Percentiles rank a stretch among this genome's conserved stretches.
phyloP scores from a whole-genome alignment of 2,888 invertebrate genomes.

The Malacosoma neustria region DNA sequence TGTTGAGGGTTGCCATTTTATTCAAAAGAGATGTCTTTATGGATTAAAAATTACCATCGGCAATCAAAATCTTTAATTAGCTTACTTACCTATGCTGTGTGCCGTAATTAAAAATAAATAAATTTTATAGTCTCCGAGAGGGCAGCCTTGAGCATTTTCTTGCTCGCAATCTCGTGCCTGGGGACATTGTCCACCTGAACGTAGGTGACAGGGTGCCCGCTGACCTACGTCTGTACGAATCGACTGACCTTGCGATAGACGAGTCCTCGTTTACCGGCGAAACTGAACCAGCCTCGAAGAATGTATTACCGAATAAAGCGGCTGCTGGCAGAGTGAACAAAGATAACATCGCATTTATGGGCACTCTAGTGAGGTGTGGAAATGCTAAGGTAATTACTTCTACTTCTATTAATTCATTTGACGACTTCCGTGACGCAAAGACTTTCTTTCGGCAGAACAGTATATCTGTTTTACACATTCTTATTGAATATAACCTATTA shows the following conservation, averaged over 20 bases:
- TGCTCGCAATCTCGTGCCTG: conserved; percentile 96
- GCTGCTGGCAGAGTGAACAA: conserved; percentile 81
- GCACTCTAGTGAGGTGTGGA: conserved; percentile 96
- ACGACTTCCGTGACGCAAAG: no score
- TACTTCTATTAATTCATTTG: no score
- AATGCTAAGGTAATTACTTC: conserved; percentile 91
- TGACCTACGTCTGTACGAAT: conserved; percentile 94
- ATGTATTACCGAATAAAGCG: conserved; percentile 77
- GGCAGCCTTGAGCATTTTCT: conserved; percentile 91
- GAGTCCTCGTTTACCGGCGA: conserved; percentile 99
- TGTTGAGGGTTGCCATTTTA: no score
- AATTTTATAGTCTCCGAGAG: conserved; percentile 83
- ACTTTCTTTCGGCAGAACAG: no score
- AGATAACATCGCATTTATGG: conserved; percentile 97
- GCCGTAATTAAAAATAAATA: no score
- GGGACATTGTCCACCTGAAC: conserved; percentile 93
- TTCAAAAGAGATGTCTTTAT: no score
- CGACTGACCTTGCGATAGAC: conserved; percentile 94
- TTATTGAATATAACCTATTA: no score
- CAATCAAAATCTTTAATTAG: no score
- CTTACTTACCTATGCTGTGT: no score
- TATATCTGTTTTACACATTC: no score
- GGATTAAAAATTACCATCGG: no score
- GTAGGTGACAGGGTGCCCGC: conserved; percentile 98
- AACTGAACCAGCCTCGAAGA: conserved; percentile 93